Evolutionary conservation across 2,113 vertebrate species (phyloP).

Genomic region (Coryphaenoides rupestris): DNA sequence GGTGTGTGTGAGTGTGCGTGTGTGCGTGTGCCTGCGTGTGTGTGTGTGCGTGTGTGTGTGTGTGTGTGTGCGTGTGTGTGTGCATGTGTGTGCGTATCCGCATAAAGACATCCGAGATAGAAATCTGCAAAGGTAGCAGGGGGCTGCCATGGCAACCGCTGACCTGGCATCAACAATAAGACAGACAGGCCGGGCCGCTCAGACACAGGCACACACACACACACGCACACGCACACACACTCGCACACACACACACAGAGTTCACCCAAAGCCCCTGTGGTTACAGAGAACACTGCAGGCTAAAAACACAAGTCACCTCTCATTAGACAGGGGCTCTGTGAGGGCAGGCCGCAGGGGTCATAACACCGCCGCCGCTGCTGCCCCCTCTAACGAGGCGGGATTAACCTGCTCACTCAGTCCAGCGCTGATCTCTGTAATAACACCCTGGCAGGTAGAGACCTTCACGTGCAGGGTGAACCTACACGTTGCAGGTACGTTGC

Average conservation of each 20-base stretch:
- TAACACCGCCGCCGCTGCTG: constrained; percentile 14
- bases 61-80: constrained; percentile 24
- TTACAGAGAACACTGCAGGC: constrained; percentile 57
- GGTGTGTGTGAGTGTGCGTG: constrained; percentile 14
- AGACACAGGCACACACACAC: no score
- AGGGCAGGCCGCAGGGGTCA: constrained; percentile 30
- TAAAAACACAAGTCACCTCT: constrained; percentile 68
- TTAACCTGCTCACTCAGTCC: not conserved
- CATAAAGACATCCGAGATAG: constrained; percentile 62
- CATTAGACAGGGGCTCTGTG: constrained; percentile 52
- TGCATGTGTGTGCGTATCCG: constrained; percentile 26
- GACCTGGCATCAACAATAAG: constrained; percentile 62
- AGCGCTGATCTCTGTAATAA: no score
- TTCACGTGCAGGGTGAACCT: no score
- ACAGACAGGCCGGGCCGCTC: constrained; percentile 29
- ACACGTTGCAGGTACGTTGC: no score
- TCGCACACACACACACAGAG: constrained; percentile 12
- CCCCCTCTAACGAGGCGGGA: not conserved
- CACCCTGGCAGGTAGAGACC: no score
- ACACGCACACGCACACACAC: no score
- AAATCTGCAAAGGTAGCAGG: constrained; percentile 68
- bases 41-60: constrained; percentile 1
- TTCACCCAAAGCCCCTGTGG: constrained; percentile 57
- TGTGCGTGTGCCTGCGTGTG: not conserved
- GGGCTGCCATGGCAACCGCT: constrained; percentile 41